phyloP scores from a whole-genome alignment of 2,888 invertebrate species.

The Epistrophella euchroma region DNA sequence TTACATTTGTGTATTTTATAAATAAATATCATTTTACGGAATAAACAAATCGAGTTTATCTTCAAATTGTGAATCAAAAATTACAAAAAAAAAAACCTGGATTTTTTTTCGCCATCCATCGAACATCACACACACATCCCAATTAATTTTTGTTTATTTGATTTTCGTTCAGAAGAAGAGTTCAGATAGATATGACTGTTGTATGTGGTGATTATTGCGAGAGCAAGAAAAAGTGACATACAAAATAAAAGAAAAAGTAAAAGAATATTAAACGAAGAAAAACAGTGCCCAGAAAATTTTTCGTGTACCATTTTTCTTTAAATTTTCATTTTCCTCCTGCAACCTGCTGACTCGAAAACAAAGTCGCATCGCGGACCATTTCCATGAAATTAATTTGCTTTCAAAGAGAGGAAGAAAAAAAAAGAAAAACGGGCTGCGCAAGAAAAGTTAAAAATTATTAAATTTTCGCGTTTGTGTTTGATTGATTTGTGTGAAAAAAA shows the following conservation, averaged over 20 bases:
- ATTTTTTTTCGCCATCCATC: slow-evolving; percentile 38
- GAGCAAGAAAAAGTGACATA: slow-evolving; percentile 4
- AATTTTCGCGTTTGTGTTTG: slow-evolving; percentile 9
- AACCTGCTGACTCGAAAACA: slow-evolving; percentile 46
- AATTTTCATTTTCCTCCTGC: slow-evolving; percentile 54
- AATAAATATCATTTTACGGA: neutral
- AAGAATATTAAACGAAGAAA: slow-evolving; percentile 57
- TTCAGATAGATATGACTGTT: neutral
- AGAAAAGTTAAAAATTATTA: slow-evolving; percentile 6
- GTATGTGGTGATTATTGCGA: neutral
- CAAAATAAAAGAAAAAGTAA: slow-evolving; percentile 11
- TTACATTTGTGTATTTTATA: neutral
- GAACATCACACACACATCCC: slow-evolving; percentile 30
- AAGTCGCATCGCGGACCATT: slow-evolving; percentile 21
- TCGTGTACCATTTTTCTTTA: slow-evolving; percentile 53
- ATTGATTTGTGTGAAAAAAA: slow-evolving; percentile 2
- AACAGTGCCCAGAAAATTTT: slow-evolving; percentile 71
- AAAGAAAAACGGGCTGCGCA: slow-evolving; percentile 38
- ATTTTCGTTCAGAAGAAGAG: slow-evolving; percentile 53
- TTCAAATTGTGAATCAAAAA: slow-evolving; percentile 20
- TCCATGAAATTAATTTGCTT: slow-evolving; percentile 6
- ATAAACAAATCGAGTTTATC: neutral
- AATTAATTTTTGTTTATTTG: slow-evolving; percentile 71
- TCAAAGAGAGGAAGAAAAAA: slow-evolving; percentile 11
- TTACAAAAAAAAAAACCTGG: slow-evolving; percentile 29